These are phyloP conservation scores for Salvelinus namaycush DNA, from an alignment of 2,113 vertebrate species.

Conservation along the genomic window DNA sequence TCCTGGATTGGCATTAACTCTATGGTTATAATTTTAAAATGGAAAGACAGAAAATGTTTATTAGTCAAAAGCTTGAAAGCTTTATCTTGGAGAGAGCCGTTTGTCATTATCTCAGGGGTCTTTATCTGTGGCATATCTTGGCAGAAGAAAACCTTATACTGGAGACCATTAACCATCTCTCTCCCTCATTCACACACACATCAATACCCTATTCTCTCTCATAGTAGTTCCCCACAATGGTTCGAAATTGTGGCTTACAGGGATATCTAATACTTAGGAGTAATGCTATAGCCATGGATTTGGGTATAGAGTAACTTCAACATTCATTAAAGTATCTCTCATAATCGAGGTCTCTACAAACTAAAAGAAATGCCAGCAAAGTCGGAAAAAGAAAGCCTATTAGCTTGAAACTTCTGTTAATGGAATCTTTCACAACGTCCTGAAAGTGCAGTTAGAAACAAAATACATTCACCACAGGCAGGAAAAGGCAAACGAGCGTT, in stretches of 20 bases:
- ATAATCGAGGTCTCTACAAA: neutral
- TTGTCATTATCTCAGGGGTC: too few species aligned
- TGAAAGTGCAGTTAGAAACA: neutral
- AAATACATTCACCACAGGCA: neutral
- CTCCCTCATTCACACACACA: constrained; percentile 1
- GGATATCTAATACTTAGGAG: neutral
- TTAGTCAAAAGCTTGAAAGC: too few species aligned
- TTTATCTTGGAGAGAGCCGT: too few species aligned
- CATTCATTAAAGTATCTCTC: neutral
- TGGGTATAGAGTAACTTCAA: neutral
- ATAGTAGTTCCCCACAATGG: neutral
- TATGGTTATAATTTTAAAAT: neutral
- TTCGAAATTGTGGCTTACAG: neutral
- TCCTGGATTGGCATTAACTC: neutral
- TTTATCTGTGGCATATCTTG: too few species aligned
- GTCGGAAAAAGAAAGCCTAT: neutral
- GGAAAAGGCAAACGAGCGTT: neutral
- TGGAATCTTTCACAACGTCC: neutral
- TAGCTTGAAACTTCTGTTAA: neutral
- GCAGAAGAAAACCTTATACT: too few species aligned
- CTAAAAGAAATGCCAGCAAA: neutral
- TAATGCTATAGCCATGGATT: neutral
- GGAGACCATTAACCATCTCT: too few species aligned
- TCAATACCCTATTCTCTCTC: too few species aligned
- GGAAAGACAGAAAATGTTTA: neutral